Base-by-base conservation (phyloP, 1,140 invertebrate genomes). In the silkworm (Bombyx mori) region DNA sequence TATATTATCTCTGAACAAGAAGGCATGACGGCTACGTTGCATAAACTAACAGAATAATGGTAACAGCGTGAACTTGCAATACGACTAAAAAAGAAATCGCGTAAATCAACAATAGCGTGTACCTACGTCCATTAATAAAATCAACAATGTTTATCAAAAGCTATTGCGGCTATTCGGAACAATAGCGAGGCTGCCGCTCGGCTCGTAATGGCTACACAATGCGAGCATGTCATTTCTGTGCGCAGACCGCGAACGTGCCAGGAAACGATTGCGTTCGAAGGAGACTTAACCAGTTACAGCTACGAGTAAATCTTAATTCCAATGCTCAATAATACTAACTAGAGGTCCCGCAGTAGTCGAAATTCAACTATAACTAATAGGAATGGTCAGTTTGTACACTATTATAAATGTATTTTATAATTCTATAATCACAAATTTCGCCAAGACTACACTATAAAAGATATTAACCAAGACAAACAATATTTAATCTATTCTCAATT, bases 131-230 rank as follows among this genome's bases (percentile, higher is more conserved):
- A 71, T 71, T 73, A 69, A 76, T 68, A 67, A 70, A 74, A 70
- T 70, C 71, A 71, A 69, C 66, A 60, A 67, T 66, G 72, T 68
- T 75, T 68, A 69, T 80, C 77, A 75, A 69, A 73, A 78, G 71
- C 68, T 55, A 72, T 77, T 73, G 76, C 68, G 60, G 65, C 62
- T 59, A 64, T 75, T 69, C 73, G 68, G 77, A 73, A 81, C 78
- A 81, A 79, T 78, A 56, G 63, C 47, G 10, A 45, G 42, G 45
- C 57, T 52, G 50, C 50, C 50, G 50, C 60, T 47, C 53, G 57
- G 52, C 55, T 50, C 51, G 43, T 60, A 65, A 70, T 67, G 58
- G 63, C 60, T 50, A 61, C 51, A 63, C 68, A 70, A 71, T 69
- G 56, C 56, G 52, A 48, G 44, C 51, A 51, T 44, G 46, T 58